These are phyloP conservation scores for Drosophila pachea DNA, from an alignment of 1,140 invertebrate species.

Conservation along the genomic window DNA sequence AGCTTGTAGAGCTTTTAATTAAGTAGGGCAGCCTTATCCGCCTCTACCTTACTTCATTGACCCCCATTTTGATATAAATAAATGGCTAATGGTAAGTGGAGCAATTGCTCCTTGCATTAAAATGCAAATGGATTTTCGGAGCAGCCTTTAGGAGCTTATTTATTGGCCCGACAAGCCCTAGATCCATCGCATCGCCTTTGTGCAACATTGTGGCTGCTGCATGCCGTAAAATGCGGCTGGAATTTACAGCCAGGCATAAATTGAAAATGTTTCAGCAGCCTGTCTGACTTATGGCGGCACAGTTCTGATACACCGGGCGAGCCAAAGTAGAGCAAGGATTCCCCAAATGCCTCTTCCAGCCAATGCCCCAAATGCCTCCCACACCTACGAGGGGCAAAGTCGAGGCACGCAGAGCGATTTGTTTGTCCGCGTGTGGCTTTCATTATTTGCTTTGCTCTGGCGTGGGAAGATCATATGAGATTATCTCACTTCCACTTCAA, in stretches of 20 bases:
- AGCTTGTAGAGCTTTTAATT: not conserved
- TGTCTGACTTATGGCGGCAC: constrained; percentile 10
- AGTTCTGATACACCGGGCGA: not conserved
- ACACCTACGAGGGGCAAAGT: not conserved
- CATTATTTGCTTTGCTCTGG: not conserved
- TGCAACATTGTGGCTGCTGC: constrained; percentile 27
- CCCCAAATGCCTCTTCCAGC: not conserved
- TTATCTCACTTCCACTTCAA: constrained; percentile 21
- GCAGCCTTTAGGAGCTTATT: constrained; percentile 5
- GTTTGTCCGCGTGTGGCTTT: not conserved
- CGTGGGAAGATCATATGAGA: constrained; percentile 5
- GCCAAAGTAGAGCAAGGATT: not conserved
- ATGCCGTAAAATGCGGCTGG: constrained; percentile 12
- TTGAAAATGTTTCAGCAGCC: constrained; percentile 17
- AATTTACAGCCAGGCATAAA: constrained; percentile 45
- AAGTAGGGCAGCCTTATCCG: constrained; percentile 1
- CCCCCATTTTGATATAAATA: not conserved
- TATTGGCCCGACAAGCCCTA: not conserved
- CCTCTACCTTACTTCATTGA: not conserved
- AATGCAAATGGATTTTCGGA: constrained; percentile 7
- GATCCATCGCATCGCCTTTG: constrained; percentile 14
- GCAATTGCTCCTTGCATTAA: not conserved
- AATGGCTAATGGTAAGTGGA: not conserved
- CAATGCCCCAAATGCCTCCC: not conserved
- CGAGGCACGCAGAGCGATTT: not conserved